These are phyloP conservation scores for Lonchura striata DNA, from an alignment of 2,113 vertebrate genomes.

Conservation along the genomic window DNA sequence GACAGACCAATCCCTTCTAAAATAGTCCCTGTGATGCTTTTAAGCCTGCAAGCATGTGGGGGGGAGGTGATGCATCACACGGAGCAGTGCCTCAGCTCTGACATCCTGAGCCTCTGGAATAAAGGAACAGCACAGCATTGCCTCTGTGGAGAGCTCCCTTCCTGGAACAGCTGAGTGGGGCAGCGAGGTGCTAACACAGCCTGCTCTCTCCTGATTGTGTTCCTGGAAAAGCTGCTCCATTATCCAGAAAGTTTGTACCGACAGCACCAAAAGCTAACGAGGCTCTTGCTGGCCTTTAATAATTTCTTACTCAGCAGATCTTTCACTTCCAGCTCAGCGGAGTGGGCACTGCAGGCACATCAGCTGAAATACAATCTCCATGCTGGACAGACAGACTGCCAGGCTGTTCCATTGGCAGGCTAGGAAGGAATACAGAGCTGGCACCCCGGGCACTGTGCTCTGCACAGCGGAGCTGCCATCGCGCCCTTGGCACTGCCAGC, in stretches of 20 bases:
- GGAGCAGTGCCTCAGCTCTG: background rate
- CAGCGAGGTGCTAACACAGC: background rate
- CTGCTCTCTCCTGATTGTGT: conserved; percentile 54
- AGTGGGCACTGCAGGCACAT: background rate
- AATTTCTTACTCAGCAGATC: conserved; percentile 45
- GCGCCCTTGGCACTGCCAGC: background rate
- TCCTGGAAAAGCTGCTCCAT: conserved; percentile 75
- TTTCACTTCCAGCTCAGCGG: conserved; percentile 26
- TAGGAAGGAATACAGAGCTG: background rate
- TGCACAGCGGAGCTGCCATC: background rate
- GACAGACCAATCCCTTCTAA: background rate
- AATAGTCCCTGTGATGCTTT: background rate
- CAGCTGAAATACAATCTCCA: conserved; percentile 10
- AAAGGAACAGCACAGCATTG: background rate
- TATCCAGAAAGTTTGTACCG: conserved; percentile 65
- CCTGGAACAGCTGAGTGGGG: conserved; percentile 26
- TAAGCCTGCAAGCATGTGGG: background rate
- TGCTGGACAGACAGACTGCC: background rate
- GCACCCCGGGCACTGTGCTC: background rate
- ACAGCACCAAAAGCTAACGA: conserved; percentile 41
- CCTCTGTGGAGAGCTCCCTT: conserved; percentile 33
- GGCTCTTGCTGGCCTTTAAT: conserved; percentile 44
- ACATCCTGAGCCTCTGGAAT: background rate
- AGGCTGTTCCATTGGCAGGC: background rate
- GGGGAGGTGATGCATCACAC: background rate